A percentile compares a stretch with the other conserved stretches of the same genome.
Evolutionary conservation across 2,113 vertebrate genomes (phyloP).

Genomic region (Sminthopsis crassicaudata): DNA sequence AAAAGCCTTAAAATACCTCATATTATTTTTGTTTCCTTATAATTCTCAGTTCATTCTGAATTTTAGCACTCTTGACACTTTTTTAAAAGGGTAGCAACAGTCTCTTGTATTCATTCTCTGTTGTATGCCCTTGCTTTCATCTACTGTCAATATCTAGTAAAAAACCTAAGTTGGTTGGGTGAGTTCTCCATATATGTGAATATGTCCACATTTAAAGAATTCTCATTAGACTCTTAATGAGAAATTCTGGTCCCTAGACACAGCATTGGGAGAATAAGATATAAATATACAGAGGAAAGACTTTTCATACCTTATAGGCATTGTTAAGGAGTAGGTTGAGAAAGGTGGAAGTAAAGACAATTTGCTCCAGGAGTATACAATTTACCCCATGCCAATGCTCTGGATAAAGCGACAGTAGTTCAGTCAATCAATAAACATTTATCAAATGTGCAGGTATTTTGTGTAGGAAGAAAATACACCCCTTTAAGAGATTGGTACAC

Average conservation of each 20-base stretch:
- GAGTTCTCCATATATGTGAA: background rate
- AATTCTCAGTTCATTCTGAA: background rate
- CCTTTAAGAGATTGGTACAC: too few relatives aligned
- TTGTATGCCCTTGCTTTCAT: background rate
- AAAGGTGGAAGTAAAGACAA: background rate
- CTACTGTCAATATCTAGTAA: background rate
- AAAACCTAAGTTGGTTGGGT: background rate
- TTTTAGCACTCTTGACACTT: background rate
- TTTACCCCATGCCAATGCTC: too few relatives aligned
- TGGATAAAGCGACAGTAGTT: too few relatives aligned
- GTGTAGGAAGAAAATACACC: too few relatives aligned
- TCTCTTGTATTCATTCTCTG: background rate
- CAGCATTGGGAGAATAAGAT: background rate
- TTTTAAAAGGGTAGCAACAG: background rate
- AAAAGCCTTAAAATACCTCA: background rate
- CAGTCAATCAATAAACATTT: too few relatives aligned
- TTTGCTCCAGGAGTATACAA: background rate
- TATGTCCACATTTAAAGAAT: background rate
- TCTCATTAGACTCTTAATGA: background rate
- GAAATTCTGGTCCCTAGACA: background rate
- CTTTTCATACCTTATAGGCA: background rate
- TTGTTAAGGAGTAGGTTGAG: background rate
- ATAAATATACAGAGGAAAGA: background rate
- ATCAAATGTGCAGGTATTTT: too few relatives aligned
- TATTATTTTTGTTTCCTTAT: background rate